phyloP scores from a whole-genome alignment of 2,113 vertebrate genomes.

The Eubucco bourcierii region DNA sequence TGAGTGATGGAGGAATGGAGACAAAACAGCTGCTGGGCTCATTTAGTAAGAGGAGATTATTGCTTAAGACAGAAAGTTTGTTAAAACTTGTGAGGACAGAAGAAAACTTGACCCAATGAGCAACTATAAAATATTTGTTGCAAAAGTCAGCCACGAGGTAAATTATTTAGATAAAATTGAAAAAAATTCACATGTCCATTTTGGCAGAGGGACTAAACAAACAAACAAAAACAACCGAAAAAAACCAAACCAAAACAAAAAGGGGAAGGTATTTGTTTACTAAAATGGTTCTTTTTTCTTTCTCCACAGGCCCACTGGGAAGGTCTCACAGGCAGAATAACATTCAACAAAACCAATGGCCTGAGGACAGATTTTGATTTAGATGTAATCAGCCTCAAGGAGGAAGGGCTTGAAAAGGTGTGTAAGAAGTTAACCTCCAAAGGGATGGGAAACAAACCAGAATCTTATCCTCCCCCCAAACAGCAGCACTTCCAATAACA shows the following conservation, averaged over 20 bases:
- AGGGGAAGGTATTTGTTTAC: not conserved
- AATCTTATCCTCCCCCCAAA: rapidly evolving
- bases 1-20: not conserved
- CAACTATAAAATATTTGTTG: not conserved
- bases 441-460: not conserved
- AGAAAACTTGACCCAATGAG: not conserved
- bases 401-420: slow-evolving; percentile 98
- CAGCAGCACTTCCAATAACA: not conserved
- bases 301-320: slow-evolving; percentile 92
- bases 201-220: not conserved
- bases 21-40: not conserved
- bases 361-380: slow-evolving; percentile 98
- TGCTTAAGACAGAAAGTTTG: not conserved
- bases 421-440: not conserved
- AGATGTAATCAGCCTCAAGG: slow-evolving; percentile 97
- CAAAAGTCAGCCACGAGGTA: not conserved
- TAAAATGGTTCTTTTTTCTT: slow-evolving; percentile 44
- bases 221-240: no score
- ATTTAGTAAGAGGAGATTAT: not conserved
- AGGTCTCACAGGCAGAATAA: slow-evolving; percentile 97
- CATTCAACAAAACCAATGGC: slow-evolving; percentile 96
- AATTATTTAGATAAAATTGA: slow-evolving; percentile 49
- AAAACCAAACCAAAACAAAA: not conserved
- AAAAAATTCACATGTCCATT: slow-evolving; percentile 38
- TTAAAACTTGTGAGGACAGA: not conserved